Evolutionary conservation across 2,888 invertebrate species (phyloP).

Genomic region (Ashinkailepas kermadecensis): DNA sequence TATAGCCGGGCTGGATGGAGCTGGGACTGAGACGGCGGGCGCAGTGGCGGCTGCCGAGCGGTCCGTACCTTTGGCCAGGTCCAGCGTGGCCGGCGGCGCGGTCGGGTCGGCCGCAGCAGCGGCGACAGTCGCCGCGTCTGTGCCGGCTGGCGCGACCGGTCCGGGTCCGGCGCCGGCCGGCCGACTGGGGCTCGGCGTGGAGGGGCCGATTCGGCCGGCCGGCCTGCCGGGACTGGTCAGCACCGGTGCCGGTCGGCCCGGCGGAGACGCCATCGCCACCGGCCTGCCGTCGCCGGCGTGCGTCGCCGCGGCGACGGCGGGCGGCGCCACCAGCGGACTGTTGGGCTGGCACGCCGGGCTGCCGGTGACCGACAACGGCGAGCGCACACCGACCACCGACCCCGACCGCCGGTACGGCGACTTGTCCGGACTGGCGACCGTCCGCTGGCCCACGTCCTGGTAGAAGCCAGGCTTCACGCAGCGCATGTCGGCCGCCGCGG

Average conservation of each 20-base stretch:
- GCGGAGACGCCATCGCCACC: background rate
- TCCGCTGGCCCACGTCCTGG: background rate
- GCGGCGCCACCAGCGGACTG: background rate
- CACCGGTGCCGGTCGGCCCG: background rate
- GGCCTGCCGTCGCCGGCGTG: background rate
- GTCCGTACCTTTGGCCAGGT: too few relatives aligned
- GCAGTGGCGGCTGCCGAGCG: too few relatives aligned
- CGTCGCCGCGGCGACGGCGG: background rate
- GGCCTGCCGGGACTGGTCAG: background rate
- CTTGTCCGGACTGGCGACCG: slow-evolving; percentile 15
- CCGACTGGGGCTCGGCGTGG: background rate
- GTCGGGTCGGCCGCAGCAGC: background rate
- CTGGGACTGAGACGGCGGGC: too few relatives aligned
- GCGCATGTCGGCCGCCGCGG: background rate
- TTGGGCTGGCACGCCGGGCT: background rate
- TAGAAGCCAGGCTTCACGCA: slow-evolving; percentile 12
- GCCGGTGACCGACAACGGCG: background rate
- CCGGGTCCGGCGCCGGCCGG: background rate
- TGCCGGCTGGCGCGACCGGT: background rate
- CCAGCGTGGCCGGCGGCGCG: too few relatives aligned
- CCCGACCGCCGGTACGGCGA: slow-evolving; percentile 3
- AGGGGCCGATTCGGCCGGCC: background rate
- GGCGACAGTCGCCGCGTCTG: background rate
- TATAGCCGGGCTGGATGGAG: too few relatives aligned
- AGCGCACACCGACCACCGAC: background rate